These are phyloP conservation scores for Ephestia elutella DNA, from an alignment of 1,140 invertebrate genomes.

Conservation along the genomic window DNA sequence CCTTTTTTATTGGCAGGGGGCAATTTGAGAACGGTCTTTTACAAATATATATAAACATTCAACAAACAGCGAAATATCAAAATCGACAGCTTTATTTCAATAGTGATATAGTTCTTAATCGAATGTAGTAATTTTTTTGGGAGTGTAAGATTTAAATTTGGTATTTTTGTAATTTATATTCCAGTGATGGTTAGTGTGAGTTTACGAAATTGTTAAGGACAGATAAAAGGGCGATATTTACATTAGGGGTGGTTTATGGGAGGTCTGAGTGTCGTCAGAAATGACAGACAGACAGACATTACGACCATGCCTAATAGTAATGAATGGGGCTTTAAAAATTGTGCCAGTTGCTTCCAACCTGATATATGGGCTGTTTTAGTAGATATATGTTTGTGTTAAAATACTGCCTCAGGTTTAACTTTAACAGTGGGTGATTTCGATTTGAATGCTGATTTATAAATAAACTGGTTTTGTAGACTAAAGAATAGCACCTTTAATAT, in stretches of 20 bases:
- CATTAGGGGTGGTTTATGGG: slow-evolving; percentile 59
- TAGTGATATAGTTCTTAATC: slow-evolving; percentile 23
- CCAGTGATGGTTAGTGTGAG: slow-evolving; percentile 60
- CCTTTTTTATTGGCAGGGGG: slow-evolving; percentile 70
- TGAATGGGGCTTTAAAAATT: slow-evolving; percentile 30
- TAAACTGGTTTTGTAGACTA: not conserved
- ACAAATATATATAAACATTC: not conserved
- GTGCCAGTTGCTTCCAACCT: not conserved
- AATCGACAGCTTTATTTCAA: not conserved
- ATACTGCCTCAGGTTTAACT: too few relatives aligned
- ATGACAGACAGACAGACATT: slow-evolving; percentile 48
- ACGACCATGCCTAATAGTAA: slow-evolving; percentile 46
- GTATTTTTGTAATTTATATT: slow-evolving; percentile 61
- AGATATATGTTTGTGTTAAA: not conserved
- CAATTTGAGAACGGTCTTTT: slow-evolving; percentile 53
- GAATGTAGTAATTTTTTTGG: slow-evolving; percentile 10
- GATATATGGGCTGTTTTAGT: not conserved
- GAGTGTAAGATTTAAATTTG: slow-evolving; percentile 22
- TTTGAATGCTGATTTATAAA: too few relatives aligned
- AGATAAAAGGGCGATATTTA: slow-evolving; percentile 68
- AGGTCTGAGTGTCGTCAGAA: slow-evolving; percentile 34
- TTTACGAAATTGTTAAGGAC: slow-evolving; percentile 72
- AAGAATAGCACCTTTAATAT: too few relatives aligned
- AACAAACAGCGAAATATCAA: not conserved
- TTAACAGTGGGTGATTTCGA: too few relatives aligned